These are phyloP conservation scores for Cynocephalus volans DNA, from an alignment of 2,113 vertebrate genomes.

Conservation along the genomic window DNA sequence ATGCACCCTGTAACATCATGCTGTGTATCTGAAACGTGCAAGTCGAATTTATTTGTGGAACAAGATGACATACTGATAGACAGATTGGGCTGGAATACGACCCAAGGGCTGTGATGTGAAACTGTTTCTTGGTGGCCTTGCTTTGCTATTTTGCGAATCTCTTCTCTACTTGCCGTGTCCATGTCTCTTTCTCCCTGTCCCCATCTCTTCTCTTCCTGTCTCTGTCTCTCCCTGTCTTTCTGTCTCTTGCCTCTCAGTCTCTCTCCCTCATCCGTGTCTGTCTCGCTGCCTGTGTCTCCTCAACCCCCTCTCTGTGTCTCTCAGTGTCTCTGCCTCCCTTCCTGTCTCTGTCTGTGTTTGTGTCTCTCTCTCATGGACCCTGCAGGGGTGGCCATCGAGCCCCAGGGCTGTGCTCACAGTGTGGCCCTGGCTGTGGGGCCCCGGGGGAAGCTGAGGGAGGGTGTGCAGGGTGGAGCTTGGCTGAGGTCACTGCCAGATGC, in stretches of 20 bases:
- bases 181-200: background rate
- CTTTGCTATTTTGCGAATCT: too few relatives aligned
- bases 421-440: too few relatives aligned
- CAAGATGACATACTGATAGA: too few relatives aligned
- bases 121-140: too few relatives aligned
- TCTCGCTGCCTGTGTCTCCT: background rate
- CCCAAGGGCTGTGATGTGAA: too few relatives aligned
- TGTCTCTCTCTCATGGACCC: background rate
- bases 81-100: too few relatives aligned
- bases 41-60: too few relatives aligned
- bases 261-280: background rate
- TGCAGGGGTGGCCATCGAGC: too few relatives aligned
- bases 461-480: fast-evolving
- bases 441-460: background rate
- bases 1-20: too few relatives aligned
- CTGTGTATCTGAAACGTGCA: too few relatives aligned
- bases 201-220: background rate
- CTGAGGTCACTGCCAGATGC: background rate
- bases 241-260: background rate
- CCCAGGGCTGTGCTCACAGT: background rate
- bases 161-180: too few relatives aligned
- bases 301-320: background rate
- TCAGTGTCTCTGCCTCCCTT: background rate
- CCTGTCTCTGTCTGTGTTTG: background rate
- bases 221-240: background rate